phyloP scores from a whole-genome alignment of 2,888 invertebrate genomes.

The Ganaspis brasiliensis region DNA sequence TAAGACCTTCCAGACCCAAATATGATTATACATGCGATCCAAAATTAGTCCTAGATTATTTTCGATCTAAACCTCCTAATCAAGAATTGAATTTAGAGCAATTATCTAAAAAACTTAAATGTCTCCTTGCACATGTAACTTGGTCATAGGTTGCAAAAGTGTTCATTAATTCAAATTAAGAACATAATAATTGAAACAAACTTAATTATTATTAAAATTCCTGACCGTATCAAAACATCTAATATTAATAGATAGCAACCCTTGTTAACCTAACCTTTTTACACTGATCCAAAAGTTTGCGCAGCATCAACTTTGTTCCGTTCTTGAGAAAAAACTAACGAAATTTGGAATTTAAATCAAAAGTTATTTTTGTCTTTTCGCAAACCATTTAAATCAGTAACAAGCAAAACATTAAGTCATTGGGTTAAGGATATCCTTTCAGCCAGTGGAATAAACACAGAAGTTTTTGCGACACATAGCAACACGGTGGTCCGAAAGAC shows the following conservation, averaged over 20 bases:
- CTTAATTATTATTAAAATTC: neutral
- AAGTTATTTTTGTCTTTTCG: slow-evolving; percentile 6
- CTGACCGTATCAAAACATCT: neutral
- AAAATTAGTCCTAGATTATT: neutral
- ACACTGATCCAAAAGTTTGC: neutral
- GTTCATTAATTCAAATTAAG: too few species aligned
- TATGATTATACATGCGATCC: too few species aligned
- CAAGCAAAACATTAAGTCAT: slow-evolving; percentile 44
- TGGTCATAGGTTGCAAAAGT: neutral
- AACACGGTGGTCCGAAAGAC: too few species aligned
- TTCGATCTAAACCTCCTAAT: slow-evolving; percentile 20
- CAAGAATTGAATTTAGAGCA: neutral
- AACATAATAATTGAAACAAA: slow-evolving; percentile 47
- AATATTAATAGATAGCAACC: neutral
- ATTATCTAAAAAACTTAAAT: neutral
- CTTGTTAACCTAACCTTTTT: neutral
- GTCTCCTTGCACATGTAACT: neutral
- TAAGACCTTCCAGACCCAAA: too few species aligned
- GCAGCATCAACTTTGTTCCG: neutral
- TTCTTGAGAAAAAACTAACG: neutral
- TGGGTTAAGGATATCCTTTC: too few species aligned
- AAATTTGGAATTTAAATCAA: neutral
- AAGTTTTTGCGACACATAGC: too few species aligned
- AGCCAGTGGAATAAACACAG: too few species aligned
- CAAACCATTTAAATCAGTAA: slow-evolving; percentile 47